Evolutionary conservation across 2,113 vertebrate genomes (phyloP), one percentile per base, ranked within the genome.

Genomic region (Oreotrochilus melanogaster): DNA sequence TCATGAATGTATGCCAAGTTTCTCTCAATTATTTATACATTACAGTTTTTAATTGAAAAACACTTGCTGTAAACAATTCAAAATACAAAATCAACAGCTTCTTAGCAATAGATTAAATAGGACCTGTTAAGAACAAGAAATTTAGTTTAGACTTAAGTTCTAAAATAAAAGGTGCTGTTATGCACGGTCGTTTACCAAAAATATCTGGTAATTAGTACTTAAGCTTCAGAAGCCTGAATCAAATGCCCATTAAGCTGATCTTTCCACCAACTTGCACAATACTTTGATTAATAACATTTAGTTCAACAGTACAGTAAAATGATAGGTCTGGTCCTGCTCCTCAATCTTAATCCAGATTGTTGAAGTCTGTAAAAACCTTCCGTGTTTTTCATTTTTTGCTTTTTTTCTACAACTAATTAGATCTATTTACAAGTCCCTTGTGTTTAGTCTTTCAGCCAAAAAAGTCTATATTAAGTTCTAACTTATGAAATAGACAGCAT

Each of bases 1-100:
- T 78, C 71, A 84, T 50, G 93, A 89, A 93, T 17, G 47, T 84
- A 80, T 80, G 58, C 35, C 5, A 33, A 71, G 30, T 83, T 78
- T 84, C 65, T 71, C 37, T 94, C 72, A 88, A 80, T 92, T 81
- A 89, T 91, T 95, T 78, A 94, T 64, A 75, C 18, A 43, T 66
- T 60, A 92, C 35, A 75, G 21, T 84, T 94, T 94, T 84, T 92
- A 92, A 95, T 86, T 94, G 91, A 87, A 89, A 93, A 91, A 54
- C 56, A 73, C 31, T 95, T 84, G 72, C 24, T 80, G 76, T 60
- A 84, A 94, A 87, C 86, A 86, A 78, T 74, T 91, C 56, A 47
- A 92, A 86, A 74, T 3, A 78, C 10, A 73, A 95, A 96, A 48
- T 39, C 30, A 92, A 82, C 45, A 51, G 69, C 76, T 94, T 90